Base-by-base conservation (phyloP, 2,888 invertebrate genomes). In the Cataglyphis rosenhaueri region DNA sequence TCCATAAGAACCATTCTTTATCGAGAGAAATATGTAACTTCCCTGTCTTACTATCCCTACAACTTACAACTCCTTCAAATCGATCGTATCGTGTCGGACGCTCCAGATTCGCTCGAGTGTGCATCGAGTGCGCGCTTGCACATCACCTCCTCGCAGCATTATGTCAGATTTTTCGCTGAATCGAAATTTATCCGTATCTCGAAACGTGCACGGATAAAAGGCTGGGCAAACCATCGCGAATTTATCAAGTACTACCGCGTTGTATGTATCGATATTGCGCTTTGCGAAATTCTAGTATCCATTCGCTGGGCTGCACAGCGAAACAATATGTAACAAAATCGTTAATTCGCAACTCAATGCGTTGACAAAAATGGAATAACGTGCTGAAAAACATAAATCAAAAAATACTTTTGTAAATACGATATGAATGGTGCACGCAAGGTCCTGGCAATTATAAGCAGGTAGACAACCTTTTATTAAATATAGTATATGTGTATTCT, bases 31-130 rank as follows among this genome's bases (percentile, higher is more conserved):
- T 75, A 52, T 76, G 75, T 65, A 65, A 32, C 62, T 55, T 64
- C 21, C 8, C 29, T 44, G 38, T 35, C n/a, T 64, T 66, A 66
- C 62, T 59, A 35, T 52, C 78, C 68, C 68, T 35, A 44, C 75
- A 25, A 76, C 61, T 68, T 35, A 44, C 75, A 25, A 76, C 61
- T 73, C 71, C 52, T 61, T 84, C 79, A 66, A 83, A 86, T 86
- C 82, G 83, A 85, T 88, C 83, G 65, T 88, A 86, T 85, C 81
- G 82, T 88, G 88, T 86, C 81, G 81, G 41, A 84, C 84, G 83
- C 82, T 86, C 84, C 81, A 68, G 66, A 84, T 83, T 71, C 85
- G 78, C 29, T 82, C 74, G 75, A 84, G 86, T 83, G 83, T 84
- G 52, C 65, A 64, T 41, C 76, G 81, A 78, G 78, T 68, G 79